phyloP scores from a whole-genome alignment of 37 sponge, comb jelly and placozoan species.

The Amphimedon queenslandica region DNA sequence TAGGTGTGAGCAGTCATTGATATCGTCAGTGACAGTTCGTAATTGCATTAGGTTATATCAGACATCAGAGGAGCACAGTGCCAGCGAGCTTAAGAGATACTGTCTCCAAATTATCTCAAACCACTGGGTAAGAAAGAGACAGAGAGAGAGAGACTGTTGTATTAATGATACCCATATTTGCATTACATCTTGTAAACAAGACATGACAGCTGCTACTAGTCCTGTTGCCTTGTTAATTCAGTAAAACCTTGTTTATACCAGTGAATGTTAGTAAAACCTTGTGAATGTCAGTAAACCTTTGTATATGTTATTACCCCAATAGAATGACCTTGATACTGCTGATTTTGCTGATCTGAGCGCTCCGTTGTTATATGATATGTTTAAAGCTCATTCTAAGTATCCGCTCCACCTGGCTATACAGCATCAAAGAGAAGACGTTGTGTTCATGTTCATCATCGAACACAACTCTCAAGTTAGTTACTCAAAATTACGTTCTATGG shows the following conservation, averaged over 20 bases:
- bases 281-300: background rate
- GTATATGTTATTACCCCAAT: background rate
- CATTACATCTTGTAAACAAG: too few species aligned
- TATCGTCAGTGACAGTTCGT: conserved; percentile 73
- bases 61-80: conserved; percentile 80
- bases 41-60: conserved; percentile 91
- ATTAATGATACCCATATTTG: too few species aligned
- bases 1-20: conserved; percentile 87
- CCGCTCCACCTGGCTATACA: conserved; percentile 94
- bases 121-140: conserved; percentile 91
- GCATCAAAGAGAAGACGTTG: conserved; percentile 86
- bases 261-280: background rate
- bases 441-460: conserved; percentile 93
- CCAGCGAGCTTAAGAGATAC: conserved; percentile 73
- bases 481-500: background rate
- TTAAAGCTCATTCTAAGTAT: conserved; percentile 80
- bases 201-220: too few species aligned
- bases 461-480: conserved; percentile 54
- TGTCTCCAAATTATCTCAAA: conserved; percentile 88
- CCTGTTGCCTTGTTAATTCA: too few species aligned
- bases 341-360: conserved; percentile 82
- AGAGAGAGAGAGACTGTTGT: too few species aligned
- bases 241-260: too few species aligned
- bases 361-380: conserved; percentile 89
- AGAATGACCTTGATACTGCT: conserved; percentile 76